Evolutionary conservation across 2,888 invertebrate genomes (phyloP).

Genomic region (Lucinisca nassula): DNA sequence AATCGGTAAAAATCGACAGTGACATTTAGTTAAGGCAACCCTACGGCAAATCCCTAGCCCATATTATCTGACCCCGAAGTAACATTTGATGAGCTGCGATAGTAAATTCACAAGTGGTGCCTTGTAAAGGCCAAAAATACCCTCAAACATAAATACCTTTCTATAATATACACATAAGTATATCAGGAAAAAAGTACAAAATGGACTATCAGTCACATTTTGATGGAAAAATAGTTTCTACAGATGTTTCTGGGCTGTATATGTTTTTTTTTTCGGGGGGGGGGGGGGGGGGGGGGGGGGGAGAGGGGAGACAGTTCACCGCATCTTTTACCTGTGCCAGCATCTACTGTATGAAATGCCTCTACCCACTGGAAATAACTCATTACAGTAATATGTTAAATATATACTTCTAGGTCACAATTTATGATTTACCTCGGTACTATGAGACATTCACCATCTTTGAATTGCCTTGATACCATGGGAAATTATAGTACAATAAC

Average conservation of each 20-base stretch:
- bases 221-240: neutral
- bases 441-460: no score
- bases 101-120: neutral
- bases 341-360: no score
- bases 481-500: no score
- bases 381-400: no score
- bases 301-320: neutral
- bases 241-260: neutral
- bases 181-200: neutral
- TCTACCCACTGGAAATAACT: no score
- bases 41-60: neutral
- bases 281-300: neutral
- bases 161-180: neutral
- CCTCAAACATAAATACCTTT: neutral
- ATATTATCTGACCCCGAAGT: neutral
- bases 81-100: neutral
- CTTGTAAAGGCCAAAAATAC: neutral
- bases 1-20: neutral
- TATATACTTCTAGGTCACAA: no score
- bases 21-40: neutral
- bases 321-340: neutral
- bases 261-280: neutral
- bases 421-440: no score
- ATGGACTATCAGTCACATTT: neutral
- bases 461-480: no score